Conservation (phyloP, 1,140 invertebrate species). For the Hermatobates lingyangjiaoensis region DNA sequence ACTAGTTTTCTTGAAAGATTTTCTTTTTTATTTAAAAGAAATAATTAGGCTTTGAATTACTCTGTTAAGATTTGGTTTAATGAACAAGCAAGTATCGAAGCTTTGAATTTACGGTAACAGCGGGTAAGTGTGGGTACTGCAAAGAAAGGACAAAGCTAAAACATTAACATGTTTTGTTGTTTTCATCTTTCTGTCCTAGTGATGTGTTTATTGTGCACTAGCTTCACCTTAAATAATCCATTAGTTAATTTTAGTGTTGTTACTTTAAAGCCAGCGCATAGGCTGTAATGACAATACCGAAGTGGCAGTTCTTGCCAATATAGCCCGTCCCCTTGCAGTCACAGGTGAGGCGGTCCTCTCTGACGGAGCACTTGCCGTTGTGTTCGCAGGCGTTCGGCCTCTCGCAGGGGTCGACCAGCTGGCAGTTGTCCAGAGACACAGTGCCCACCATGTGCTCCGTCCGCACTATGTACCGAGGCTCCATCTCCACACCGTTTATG, state of each 20-base stretch:
- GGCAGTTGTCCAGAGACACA: conserved; percentile 77
- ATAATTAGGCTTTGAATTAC: no score
- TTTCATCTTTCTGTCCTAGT: no score
- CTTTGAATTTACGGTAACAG: no score
- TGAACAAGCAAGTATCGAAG: no score
- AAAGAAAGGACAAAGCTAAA: no score
- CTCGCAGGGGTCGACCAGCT: conserved; percentile 74
- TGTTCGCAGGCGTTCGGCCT: conserved; percentile 80
- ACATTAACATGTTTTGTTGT: background rate
- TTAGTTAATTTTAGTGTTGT: background rate
- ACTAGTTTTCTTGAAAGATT: no score
- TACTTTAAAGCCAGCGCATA: background rate
- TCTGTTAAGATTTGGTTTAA: no score
- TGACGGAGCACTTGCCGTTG: conserved; percentile 69
- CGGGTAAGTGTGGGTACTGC: no score
- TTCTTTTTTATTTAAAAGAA: no score
- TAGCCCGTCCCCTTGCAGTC: conserved; percentile 71
- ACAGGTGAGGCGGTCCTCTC: conserved; percentile 69
- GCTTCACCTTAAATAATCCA: background rate
- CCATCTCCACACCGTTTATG: conserved; percentile 53
- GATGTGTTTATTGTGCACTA: no score
- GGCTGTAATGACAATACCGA: no score
- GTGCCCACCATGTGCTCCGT: conserved; percentile 63
- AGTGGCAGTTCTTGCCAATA: conserved; percentile 83
- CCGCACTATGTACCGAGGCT: conserved; percentile 60